phyloP scores from a whole-genome alignment of 2,113 vertebrate genomes.

The Rafetus swinhoei region DNA sequence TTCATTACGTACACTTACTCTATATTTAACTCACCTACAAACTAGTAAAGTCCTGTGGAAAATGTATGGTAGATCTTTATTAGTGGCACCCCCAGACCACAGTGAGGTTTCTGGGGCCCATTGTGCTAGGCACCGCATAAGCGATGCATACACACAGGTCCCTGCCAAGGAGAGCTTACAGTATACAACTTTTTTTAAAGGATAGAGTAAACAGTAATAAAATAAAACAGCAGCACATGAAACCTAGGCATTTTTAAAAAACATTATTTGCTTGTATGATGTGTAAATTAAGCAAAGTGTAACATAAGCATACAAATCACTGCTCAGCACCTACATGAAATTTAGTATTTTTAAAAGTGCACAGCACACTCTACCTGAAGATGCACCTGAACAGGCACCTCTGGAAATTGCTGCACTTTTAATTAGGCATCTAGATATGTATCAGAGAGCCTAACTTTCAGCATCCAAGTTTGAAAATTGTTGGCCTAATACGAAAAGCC shows the following conservation, averaged over 20 bases:
- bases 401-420: neutral
- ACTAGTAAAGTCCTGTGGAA: neutral
- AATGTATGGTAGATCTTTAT: neutral
- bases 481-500: neutral
- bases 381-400: fast-evolving
- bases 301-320: neutral
- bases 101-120: neutral
- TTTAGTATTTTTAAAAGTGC: neutral
- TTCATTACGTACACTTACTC: neutral
- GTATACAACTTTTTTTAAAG: neutral
- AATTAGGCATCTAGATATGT: neutral
- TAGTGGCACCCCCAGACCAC: neutral
- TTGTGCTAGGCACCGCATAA: neutral
- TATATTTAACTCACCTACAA: neutral
- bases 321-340: neutral
- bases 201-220: neutral
- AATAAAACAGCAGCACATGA: neutral
- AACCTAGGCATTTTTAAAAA: neutral
- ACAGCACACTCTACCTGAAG: neutral
- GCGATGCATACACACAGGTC: fast-evolving
- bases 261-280: neutral
- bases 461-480: neutral
- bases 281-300: neutral
- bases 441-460: neutral
- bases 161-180: neutral